These are phyloP conservation scores for Toxotes jaculatrix DNA, from an alignment of 2,113 vertebrate genomes.

Conservation along the genomic window DNA sequence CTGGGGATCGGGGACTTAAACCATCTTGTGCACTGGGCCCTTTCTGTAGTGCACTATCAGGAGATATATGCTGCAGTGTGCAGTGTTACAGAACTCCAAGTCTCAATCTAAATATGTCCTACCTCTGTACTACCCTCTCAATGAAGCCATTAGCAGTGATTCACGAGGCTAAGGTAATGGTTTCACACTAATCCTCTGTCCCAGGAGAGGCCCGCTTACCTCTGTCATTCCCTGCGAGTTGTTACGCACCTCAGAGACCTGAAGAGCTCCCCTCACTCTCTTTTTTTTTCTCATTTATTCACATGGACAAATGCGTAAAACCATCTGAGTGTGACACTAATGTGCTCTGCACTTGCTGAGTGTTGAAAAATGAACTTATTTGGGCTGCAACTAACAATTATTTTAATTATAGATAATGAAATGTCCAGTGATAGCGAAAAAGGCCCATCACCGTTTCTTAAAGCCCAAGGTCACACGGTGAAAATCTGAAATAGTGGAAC, in stretches of 20 bases:
- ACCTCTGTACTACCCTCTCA: slow-evolving; percentile 60
- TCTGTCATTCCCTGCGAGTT: slow-evolving; percentile 56
- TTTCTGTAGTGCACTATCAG: slow-evolving; percentile 13
- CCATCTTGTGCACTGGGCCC: not conserved
- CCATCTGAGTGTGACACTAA: not conserved
- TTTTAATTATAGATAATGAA: not conserved
- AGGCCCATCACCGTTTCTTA: not conserved
- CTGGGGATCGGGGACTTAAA: not conserved
- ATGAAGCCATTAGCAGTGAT: slow-evolving; percentile 72
- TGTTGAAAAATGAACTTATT: not conserved
- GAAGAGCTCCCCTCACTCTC: slow-evolving; percentile 9
- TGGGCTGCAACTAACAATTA: not conserved
- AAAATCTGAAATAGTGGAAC: not conserved
- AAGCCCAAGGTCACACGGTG: not conserved
- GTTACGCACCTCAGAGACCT: slow-evolving; percentile 52
- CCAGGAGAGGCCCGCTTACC: slow-evolving; percentile 63
- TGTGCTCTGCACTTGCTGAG: not conserved
- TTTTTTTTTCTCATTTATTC: not conserved
- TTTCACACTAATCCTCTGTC: slow-evolving; percentile 71
- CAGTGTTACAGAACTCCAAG: slow-evolving; percentile 27
- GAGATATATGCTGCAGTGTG: slow-evolving; percentile 52
- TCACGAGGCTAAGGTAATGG: slow-evolving; percentile 70
- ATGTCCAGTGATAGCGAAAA: not conserved
- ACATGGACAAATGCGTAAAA: slow-evolving; percentile 5
- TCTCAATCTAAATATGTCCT: slow-evolving; percentile 60